A percentile compares a stretch with the other conserved stretches of the same genome.
phyloP scores from a whole-genome alignment of 2,113 vertebrate genomes.

The Planiliza haematocheilus region DNA sequence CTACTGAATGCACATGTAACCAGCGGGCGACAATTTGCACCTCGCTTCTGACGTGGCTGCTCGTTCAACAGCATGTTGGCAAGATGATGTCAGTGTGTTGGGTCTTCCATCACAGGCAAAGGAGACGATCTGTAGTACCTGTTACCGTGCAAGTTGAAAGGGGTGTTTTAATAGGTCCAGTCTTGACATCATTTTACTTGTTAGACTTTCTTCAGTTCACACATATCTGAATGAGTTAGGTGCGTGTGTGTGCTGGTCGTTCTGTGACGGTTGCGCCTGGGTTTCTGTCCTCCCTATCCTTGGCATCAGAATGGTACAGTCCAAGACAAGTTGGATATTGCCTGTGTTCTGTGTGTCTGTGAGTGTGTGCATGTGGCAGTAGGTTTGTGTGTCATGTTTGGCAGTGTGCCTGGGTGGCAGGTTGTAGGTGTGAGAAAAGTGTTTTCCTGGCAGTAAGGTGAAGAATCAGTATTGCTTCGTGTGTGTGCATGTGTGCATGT shows the following conservation, averaged over 20 bases:
- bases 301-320: slow-evolving; percentile 68
- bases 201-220: slow-evolving; percentile 9
- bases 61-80: slow-evolving; percentile 12
- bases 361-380: slow-evolving; percentile 59
- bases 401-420: slow-evolving; percentile 67
- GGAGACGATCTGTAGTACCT: slow-evolving; percentile 23
- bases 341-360: slow-evolving; percentile 32
- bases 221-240: neutral
- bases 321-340: slow-evolving; percentile 34
- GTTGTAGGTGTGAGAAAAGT: slow-evolving; percentile 12
- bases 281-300: slow-evolving; percentile 46
- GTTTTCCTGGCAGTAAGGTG: slow-evolving; percentile 58
- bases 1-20: slow-evolving; percentile 1
- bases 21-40: neutral
- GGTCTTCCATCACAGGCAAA: neutral
- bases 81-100: slow-evolving; percentile 5
- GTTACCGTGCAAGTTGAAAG: slow-evolving; percentile 7
- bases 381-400: slow-evolving; percentile 56
- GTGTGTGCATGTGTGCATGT: slow-evolving; percentile 15
- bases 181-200: slow-evolving; percentile 56
- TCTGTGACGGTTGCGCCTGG: slow-evolving; percentile 43
- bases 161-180: slow-evolving; percentile 7
- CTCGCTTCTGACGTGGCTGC: slow-evolving; percentile 22
- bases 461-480: slow-evolving; percentile 17
- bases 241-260: slow-evolving; percentile 58